Evolutionary conservation across 2,113 vertebrate genomes (phyloP).

Genomic region (Pavo muticus): DNA sequence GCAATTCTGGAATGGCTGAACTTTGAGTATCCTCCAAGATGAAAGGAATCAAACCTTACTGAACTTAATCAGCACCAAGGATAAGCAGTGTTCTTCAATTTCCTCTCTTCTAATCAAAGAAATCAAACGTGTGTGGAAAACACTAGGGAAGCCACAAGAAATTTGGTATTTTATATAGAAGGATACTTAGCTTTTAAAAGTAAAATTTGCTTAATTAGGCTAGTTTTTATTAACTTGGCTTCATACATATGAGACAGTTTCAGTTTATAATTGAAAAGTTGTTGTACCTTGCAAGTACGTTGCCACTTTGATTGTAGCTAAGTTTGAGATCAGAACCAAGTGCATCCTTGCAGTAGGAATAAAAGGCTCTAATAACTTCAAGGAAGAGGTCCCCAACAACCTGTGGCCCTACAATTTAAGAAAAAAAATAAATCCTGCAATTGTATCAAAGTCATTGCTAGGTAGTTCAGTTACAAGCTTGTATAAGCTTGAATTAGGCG

Average conservation of each 20-base stretch:
- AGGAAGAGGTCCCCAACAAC: constrained; percentile 89
- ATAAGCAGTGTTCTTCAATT: neutral
- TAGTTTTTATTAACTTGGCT: neutral
- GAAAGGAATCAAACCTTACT: neutral
- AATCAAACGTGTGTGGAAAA: neutral
- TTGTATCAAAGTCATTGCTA: neutral
- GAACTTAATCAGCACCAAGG: neutral
- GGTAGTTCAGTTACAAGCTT: neutral
- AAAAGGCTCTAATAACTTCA: constrained; percentile 93
- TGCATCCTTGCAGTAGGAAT: constrained; percentile 88
- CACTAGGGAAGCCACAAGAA: neutral
- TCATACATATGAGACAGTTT: neutral
- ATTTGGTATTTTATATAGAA: neutral
- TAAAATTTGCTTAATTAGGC: neutral
- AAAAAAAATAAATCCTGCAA: neutral
- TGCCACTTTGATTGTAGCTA: constrained; percentile 86
- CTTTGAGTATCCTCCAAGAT: neutral
- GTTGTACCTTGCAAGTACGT: constrained; percentile 84
- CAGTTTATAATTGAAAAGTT: neutral
- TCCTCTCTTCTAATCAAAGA: neutral
- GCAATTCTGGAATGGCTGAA: neutral
- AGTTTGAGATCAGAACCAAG: constrained; percentile 84
- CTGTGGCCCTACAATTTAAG: constrained; percentile 82
- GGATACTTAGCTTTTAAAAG: neutral
- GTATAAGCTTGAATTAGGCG: neutral